Base-by-base conservation (phyloP, 2,888 invertebrate genomes). In the Lochmaea capreae region DNA sequence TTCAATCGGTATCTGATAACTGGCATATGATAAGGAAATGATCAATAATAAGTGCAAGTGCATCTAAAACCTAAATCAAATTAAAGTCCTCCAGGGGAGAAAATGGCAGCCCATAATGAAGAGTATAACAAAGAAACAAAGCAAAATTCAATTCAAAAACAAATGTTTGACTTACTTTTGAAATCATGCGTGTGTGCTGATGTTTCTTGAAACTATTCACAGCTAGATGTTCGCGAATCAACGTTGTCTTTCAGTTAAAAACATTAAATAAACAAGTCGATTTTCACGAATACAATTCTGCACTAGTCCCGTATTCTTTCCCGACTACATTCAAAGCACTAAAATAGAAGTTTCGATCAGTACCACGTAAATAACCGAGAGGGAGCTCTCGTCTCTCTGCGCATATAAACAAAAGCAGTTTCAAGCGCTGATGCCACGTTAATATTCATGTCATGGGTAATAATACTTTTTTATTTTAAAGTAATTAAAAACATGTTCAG, bases 51-150 rank as follows among this genome's bases (percentile, higher is more conserved):
- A 43, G 43, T 65, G 70, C 57, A 63, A 39, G 43, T 54, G 61
- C 67, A 68, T 42, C n/a, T 52, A 39, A 65, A 71, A 58, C 33
- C 39, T 68, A 71, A 76, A 71, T 67, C 67, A 71, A 69, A 46
- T 72, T 72, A 54, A 26, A 71, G 54, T 72, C 67, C 65, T 72
- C 67, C 61, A 72, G 68, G 79, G 83, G 81, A 80, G 81, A 84
- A 84, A 81, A 84, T 84, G 84, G 84, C 84, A 83, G 83, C 83
- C 81, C 78, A 72, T 65, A 78, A 77, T 80, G 81, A 80, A 79
- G 77, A 72, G 77, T 22, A 33, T 79, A 83, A 83, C 83, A 83
- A 83, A 83, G 83, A 81, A 81, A 80, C 76, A 76, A 74, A 75
- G 76, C 76, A 62, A 73, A 70, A 75, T 68, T 57, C 70, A 65